Evolutionary conservation across 2,113 vertebrate genomes (phyloP), one percentile per base, ranked within the genome.

Genomic region (Pogonocichla stellata): DNA sequence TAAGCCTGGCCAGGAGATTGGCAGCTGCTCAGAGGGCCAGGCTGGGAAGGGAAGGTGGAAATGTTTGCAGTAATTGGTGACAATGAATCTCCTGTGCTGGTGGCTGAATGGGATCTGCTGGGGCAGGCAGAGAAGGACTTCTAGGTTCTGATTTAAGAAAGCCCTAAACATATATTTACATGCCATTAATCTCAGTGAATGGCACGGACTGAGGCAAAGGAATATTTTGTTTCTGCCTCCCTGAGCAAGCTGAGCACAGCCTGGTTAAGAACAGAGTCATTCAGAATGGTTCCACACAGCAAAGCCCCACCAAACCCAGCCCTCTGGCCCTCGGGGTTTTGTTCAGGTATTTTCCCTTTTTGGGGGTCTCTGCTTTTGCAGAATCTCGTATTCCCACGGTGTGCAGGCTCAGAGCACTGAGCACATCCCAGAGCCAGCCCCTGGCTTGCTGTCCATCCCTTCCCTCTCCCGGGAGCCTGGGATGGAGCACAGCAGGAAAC

Each of bases 401-500:
- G 56, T 14, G 57, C 20, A 8, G 77, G 75, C 80, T 82, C 71
- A 24, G 64, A 28, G 66, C 51, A 4, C 9, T 57, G 79, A 47
- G 40, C 12, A 1, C 8, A 16, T 33, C 79, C 86, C 87, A 80
- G 40, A 51, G 92, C 42, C 43, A 10, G 16, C 11, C 69, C 34
- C 72, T 85, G 78, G 38, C 77, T 92, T n/a, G 56, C 75, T 72
- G 71, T 75, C 64, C 78, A 34, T 19, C 80, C 58, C 33, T 64
- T 38, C 86, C 57, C 43, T 80, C 70, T 83, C 74, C 83, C n/a
- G 24, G 40, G 36, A 77, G 70, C 0, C 1, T 62, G 3, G 3
- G 64, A 17, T 0, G 5, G 70, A 38, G 80, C 67, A 8, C 33
- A 5, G 80, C 69, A 26, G 1, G n/a, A 45, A 51, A 17, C 51